These are phyloP conservation scores for Anguilla megastoma DNA, from an alignment of 2,797 vertebrate species.

Conservation along the genomic window DNA sequence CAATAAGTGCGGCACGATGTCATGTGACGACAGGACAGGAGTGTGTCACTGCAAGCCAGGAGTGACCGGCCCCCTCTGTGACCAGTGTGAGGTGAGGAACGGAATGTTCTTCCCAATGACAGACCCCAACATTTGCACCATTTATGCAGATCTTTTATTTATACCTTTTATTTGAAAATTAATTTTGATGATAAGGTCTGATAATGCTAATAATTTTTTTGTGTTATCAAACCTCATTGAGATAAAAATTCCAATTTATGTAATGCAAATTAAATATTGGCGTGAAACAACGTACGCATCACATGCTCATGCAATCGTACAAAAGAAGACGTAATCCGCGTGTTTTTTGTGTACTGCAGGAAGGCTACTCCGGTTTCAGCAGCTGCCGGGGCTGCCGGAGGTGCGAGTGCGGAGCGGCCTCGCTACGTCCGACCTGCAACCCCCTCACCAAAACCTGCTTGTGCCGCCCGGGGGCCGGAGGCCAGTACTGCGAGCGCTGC, in stretches of 20 bases:
- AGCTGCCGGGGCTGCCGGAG: conserved; percentile 77
- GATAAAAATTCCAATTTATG: not conserved
- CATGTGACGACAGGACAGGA: conserved; percentile 76
- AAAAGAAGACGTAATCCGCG: not conserved
- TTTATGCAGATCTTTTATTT: not conserved
- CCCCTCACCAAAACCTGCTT: conserved; percentile 75
- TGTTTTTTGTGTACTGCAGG: conserved; percentile 59
- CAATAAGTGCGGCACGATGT: conserved; percentile 75
- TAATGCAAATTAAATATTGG: not conserved
- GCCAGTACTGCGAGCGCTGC: conserved; percentile 78
- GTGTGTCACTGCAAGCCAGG: conserved; percentile 82
- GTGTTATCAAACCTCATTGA: not conserved
- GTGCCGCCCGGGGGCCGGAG: conserved; percentile 75
- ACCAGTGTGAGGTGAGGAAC: conserved; percentile 75
- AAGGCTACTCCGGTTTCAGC: conserved; percentile 76
- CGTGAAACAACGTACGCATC: not conserved
- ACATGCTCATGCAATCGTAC: conserved; percentile 11
- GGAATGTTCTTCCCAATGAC: not conserved
- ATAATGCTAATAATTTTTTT: not conserved
- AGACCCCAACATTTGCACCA: too few species aligned
- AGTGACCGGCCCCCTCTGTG: conserved; percentile 73
- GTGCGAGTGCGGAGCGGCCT: conserved; percentile 76
- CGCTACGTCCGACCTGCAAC: conserved; percentile 71
- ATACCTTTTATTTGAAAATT: too few species aligned
- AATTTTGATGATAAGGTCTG: not conserved